Conservation (phyloP, 2,797 vertebrate species). For the Ciconia nigra region DNA sequence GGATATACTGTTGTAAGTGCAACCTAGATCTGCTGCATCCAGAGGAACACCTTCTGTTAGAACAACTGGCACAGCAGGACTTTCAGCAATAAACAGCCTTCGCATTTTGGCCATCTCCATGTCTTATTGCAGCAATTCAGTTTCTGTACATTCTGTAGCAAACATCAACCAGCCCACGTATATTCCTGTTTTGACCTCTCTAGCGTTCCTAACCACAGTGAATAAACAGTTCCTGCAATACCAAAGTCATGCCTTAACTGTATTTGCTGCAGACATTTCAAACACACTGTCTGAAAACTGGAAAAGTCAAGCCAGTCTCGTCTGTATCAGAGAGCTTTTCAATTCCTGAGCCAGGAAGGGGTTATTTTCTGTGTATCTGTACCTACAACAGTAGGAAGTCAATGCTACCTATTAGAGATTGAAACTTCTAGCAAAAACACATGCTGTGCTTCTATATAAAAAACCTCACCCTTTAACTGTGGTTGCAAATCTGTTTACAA, state of each 20-base stretch:
- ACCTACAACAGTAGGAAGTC: neutral
- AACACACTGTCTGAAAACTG: neutral
- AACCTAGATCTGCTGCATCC: neutral
- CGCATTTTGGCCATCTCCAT: neutral
- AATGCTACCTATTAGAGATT: neutral
- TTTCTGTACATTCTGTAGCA: neutral
- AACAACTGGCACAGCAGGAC: neutral
- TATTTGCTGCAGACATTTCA: neutral
- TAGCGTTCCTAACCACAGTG: fast-evolving
- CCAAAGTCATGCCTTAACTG: neutral
- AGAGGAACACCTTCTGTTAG: neutral
- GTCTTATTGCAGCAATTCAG: neutral
- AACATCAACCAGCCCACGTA: neutral
- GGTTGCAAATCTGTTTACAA: constrained; percentile 1
- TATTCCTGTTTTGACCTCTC: neutral
- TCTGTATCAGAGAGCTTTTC: neutral
- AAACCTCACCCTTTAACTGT: neutral
- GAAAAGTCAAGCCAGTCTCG: neutral
- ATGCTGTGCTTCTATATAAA: neutral
- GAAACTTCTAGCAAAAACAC: neutral
- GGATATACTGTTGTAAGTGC: neutral
- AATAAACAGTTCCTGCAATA: neutral
- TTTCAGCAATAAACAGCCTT: neutral
- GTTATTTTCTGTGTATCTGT: neutral
- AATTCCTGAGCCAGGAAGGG: neutral